Evolutionary conservation across 2,113 vertebrate genomes (phyloP).

Genomic region (Actenoides lindsayi): DNA sequence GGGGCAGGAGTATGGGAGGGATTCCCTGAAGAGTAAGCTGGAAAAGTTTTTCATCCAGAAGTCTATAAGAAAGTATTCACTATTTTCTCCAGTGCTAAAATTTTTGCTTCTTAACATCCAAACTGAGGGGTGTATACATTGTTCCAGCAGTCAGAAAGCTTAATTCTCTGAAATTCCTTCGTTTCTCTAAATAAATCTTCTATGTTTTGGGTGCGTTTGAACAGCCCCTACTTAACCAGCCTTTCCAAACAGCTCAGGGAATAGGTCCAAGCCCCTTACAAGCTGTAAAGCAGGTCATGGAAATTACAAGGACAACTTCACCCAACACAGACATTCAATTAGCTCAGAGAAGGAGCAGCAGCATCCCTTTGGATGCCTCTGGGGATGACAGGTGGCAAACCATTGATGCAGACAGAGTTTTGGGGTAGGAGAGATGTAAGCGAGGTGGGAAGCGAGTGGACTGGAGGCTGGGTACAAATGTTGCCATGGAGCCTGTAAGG

Average conservation of each 20-base stretch:
- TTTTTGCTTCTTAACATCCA: neutral
- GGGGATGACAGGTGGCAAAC: neutral
- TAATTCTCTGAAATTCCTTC: neutral
- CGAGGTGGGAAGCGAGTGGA: neutral
- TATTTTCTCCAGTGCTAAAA: neutral
- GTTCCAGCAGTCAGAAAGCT: neutral
- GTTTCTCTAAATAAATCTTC: neutral
- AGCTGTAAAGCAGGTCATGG: neutral
- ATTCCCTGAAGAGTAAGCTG: neutral
- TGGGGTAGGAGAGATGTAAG: neutral
- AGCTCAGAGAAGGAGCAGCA: neutral
- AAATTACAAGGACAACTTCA: neutral
- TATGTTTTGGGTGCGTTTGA: neutral
- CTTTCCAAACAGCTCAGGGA: neutral
- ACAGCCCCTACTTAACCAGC: neutral
- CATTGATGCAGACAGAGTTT: neutral
- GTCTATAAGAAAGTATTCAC: accelerated
- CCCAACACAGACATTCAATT: accelerated
- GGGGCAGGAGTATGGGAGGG: too few species aligned
- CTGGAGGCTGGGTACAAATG: neutral
- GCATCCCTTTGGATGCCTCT: neutral
- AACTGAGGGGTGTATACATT: neutral
- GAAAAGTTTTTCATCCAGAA: neutral
- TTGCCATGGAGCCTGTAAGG: neutral
- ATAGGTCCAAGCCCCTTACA: neutral